Conservation (phyloP, 2,888 invertebrate genomes). For the Agriotes lineatus region DNA sequence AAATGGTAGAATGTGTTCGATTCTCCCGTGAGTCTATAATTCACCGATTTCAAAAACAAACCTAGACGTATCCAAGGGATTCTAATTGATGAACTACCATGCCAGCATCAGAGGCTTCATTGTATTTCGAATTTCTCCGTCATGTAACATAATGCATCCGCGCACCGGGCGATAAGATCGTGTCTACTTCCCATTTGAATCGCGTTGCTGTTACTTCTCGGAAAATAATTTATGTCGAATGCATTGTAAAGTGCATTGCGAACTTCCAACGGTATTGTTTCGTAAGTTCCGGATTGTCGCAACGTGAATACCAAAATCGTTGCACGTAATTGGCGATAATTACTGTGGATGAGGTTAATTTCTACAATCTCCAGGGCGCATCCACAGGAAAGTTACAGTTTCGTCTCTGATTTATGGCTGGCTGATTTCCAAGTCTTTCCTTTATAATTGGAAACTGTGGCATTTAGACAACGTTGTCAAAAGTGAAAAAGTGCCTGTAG, state of each 20-base stretch:
- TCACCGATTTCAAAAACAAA: not conserved
- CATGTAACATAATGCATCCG: slow-evolving; percentile 26
- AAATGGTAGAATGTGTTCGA: no score
- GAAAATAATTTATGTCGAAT: slow-evolving; percentile 21
- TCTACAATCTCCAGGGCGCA: no score
- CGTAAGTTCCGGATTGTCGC: not conserved
- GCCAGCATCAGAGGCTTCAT: slow-evolving; percentile 1
- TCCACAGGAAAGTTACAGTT: no score
- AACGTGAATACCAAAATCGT: not conserved
- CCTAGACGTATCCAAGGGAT: not conserved
- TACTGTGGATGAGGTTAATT: no score
- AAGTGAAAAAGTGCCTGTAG: no score
- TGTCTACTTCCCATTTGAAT: slow-evolving; percentile 30
- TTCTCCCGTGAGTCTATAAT: not conserved
- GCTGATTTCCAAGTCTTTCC: no score
- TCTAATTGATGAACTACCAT: slow-evolving; percentile 7
- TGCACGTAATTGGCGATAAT: not conserved
- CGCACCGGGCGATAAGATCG: slow-evolving; percentile 24
- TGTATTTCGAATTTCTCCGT: slow-evolving; percentile 28
- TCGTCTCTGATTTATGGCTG: no score
- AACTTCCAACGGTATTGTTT: slow-evolving; percentile 2
- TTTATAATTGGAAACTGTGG: no score
- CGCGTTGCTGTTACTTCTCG: slow-evolving; percentile 24
- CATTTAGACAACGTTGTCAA: no score
- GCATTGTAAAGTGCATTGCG: slow-evolving; percentile 17